Evolutionary conservation across 2,797 vertebrate species (phyloP), one percentile per base, ranked within the genome.

Genomic region (Poliocrania exsul): DNA sequence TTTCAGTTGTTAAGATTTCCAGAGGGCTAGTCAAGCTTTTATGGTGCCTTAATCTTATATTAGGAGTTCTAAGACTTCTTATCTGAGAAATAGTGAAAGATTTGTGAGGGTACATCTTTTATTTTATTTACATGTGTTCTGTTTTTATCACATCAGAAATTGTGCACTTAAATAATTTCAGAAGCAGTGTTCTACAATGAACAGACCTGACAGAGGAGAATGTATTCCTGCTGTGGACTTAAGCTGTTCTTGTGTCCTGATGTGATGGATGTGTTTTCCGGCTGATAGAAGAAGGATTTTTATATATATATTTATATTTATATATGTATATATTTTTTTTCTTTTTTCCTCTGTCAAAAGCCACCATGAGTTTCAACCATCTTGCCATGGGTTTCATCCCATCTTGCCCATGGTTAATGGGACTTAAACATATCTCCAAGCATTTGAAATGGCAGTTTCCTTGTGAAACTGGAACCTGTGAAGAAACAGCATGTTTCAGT

Each of bases 351-450:
- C 35, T 73, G n/a, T 16, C 21, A 50, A 74, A 71, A 74, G 21
- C 19, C 4, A 16, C 20, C 7, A 7, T 51, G 65, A 47, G 18
- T 70, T 77, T 62, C 4, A 58, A 7, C 5, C 21, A 28, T 38
- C 37, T 37, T 37, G 37, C 37, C 37, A 37, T 37, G 37, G 10
- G 37, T 37, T 37, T 71, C 10, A 44, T 82, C 74, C 33, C 8
- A 11, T 73, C 35, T 54, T 0, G 0, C 25, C 37, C 5, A 1
- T 9, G 8, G 11, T 33, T 88, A 24, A 33, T 23, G n/a, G 11
- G 29, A 53, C 2, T 56, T 62, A 6, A 2, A 17, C 12, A 3
- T 11, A n/a, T 69, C 74, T 82, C 20, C 18, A 85, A 61, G 33
- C 8, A 18, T 23, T 79, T 61, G 58, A 61, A 84, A 46, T 4